Evolutionary conservation across 2,888 invertebrate species (phyloP).

Genomic region (Andrena bucephala): DNA sequence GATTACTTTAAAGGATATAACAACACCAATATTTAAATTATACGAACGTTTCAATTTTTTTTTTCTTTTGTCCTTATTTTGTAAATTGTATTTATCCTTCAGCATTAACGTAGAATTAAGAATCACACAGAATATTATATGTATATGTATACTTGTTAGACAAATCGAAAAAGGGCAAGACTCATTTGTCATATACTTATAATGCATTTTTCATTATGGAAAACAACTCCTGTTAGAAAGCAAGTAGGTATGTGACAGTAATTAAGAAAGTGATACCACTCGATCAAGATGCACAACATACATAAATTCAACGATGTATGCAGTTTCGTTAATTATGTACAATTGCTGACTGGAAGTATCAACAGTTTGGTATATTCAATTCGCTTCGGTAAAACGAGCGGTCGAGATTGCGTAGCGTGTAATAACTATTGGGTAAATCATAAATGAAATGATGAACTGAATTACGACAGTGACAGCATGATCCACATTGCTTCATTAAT

Average conservation of each 20-base stretch:
- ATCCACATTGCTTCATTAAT: slow-evolving; percentile 26
- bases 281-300: not conserved
- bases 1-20: no score
- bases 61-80: no score
- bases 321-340: not conserved
- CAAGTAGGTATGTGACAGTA: not conserved
- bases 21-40: no score
- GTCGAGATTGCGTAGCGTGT: slow-evolving; percentile 16
- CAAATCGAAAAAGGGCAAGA: no score
- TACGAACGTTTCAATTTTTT: no score
- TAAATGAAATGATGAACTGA: slow-evolving; percentile 26
- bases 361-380: slow-evolving; percentile 12
- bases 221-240: no score
- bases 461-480: slow-evolving; percentile 22
- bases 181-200: no score
- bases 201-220: no score
- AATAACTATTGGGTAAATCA: slow-evolving; percentile 24
- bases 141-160: no score
- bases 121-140: no score
- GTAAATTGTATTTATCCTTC: no score
- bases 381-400: not conserved
- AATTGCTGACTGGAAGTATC: not conserved
- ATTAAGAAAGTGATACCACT: not conserved
- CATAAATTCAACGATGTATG: not conserved
- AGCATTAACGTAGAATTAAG: no score